A percentile compares a stretch with the other conserved stretches of the same genome.
These are phyloP conservation scores for Acrossocheilus fasciatus DNA, from an alignment of 2,797 vertebrate species.

Conservation along the genomic window DNA sequence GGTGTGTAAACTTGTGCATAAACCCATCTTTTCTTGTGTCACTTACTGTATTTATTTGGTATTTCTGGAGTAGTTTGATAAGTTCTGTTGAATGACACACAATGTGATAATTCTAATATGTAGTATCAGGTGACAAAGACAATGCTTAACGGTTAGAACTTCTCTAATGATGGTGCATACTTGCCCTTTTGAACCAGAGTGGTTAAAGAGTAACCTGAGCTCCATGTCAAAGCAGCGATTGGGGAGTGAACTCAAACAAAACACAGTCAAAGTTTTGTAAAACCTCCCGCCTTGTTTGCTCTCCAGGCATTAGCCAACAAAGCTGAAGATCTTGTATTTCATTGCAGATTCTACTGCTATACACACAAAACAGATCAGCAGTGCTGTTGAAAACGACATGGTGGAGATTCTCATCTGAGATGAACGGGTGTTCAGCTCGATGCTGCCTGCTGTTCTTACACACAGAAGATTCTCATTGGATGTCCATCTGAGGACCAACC, in stretches of 20 bases:
- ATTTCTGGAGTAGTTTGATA: background rate
- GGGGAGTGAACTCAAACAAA: conserved; percentile 24
- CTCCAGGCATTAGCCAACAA: conserved; percentile 53
- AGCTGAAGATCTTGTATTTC: conserved; percentile 48
- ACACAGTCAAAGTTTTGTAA: conserved; percentile 22
- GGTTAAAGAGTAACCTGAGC: conserved; percentile 59
- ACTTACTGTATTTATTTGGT: conserved; percentile 10
- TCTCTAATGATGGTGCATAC: conserved; percentile 38
- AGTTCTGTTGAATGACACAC: background rate
- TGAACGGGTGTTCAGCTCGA: conserved; percentile 13
- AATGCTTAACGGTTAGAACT: conserved; percentile 1
- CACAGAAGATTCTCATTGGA: conserved; percentile 16
- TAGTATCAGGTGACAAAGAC: conserved; percentile 21
- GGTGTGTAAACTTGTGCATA: conserved; percentile 67
- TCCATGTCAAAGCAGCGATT: conserved; percentile 45
- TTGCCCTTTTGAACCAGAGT: conserved; percentile 43
- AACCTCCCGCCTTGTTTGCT: background rate
- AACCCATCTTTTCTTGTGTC: background rate
- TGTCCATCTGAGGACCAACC: conserved; percentile 33
- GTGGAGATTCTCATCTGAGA: conserved; percentile 80
- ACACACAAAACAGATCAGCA: conserved; percentile 59
- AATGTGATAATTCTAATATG: background rate
- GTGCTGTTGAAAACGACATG: conserved; percentile 67
- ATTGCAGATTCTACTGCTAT: conserved; percentile 64
- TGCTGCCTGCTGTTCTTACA: conserved; percentile 10